Percentiles rank a stretch among this genome's conserved stretches.
Conservation (phyloP, 2,113 vertebrate genomes). For the Bostrychus sinensis region DNA sequence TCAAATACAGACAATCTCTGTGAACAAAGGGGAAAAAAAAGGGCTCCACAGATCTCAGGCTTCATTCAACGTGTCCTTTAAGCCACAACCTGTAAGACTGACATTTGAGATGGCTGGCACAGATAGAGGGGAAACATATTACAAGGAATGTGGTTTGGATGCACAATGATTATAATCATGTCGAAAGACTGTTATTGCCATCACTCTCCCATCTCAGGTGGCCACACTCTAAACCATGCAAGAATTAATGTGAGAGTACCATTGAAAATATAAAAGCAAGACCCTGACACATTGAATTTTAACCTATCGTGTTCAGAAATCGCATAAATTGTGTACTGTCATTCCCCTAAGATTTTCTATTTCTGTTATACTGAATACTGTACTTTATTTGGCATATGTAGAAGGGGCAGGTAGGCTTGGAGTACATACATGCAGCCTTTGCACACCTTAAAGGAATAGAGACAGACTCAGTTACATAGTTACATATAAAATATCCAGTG, state of each 20-base stretch:
- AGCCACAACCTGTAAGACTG: constrained; percentile 2
- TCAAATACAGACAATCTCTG: not conserved
- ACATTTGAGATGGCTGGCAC: constrained; percentile 2
- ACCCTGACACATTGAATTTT: constrained; percentile 23
- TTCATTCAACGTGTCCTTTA: not conserved
- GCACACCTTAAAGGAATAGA: too few species aligned
- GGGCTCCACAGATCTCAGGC: not conserved
- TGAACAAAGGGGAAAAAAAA: not conserved
- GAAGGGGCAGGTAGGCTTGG: too few species aligned
- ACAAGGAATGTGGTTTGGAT: constrained; percentile 22
- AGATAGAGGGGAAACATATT: constrained; percentile 8
- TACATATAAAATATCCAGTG: too few species aligned
- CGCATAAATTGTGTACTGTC: not conserved
- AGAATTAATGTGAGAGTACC: constrained; percentile 20
- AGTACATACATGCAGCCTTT: too few species aligned
- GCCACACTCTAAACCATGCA: constrained; percentile 15
- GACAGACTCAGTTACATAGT: too few species aligned
- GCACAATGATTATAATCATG: constrained; percentile 26
- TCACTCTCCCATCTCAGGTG: constrained; percentile 2
- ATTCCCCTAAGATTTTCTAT: not conserved
- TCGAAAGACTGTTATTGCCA: constrained; percentile 8
- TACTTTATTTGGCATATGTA: too few species aligned
- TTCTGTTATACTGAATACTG: not conserved
- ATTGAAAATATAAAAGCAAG: constrained; percentile 33
- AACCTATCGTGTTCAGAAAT: not conserved